phyloP scores from a whole-genome alignment of 2,797 vertebrate species.

The Myripristis jacobus region DNA sequence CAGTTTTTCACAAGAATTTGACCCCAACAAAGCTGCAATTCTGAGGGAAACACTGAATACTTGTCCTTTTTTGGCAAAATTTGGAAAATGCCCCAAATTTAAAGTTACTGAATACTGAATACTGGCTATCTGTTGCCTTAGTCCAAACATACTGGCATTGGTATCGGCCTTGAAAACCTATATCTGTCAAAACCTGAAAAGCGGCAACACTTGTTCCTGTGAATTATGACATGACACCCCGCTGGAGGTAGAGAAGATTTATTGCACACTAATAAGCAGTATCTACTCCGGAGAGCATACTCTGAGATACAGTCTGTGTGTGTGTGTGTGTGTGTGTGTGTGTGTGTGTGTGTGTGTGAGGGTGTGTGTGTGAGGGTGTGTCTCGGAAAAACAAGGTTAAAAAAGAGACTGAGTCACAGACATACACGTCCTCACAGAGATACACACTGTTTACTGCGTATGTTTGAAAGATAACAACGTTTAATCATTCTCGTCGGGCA shows the following conservation, averaged over 20 bases:
- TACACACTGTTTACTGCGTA: too few species aligned
- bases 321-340: too few species aligned
- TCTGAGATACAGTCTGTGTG: constrained; percentile 14
- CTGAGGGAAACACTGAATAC: too few species aligned
- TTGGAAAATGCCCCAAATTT: constrained; percentile 13
- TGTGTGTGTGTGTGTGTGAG: constrained; percentile 12
- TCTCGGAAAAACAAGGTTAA: too few species aligned
- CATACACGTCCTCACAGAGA: background rate
- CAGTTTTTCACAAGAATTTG: too few species aligned
- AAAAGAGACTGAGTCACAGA: background rate
- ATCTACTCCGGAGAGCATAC: constrained; percentile 62
- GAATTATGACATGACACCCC: constrained; percentile 62
- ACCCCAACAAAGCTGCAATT: too few species aligned
- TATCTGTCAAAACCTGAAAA: constrained; percentile 38
- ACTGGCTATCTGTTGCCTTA: background rate
- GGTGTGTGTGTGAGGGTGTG: too few species aligned
- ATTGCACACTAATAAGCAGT: constrained; percentile 74
- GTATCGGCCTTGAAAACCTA: constrained; percentile 8
- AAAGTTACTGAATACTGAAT: constrained; percentile 8
- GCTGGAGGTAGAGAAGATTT: constrained; percentile 70
- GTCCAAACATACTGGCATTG: too few species aligned
- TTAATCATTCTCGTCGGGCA: too few species aligned
- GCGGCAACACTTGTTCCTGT: constrained; percentile 52
- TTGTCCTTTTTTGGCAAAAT: background rate
- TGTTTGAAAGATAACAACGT: too few species aligned